Evolutionary conservation across 2,797 vertebrate genomes (phyloP), one percentile per base, ranked within the genome.

Genomic region (Erpetoichthys calabaricus): DNA sequence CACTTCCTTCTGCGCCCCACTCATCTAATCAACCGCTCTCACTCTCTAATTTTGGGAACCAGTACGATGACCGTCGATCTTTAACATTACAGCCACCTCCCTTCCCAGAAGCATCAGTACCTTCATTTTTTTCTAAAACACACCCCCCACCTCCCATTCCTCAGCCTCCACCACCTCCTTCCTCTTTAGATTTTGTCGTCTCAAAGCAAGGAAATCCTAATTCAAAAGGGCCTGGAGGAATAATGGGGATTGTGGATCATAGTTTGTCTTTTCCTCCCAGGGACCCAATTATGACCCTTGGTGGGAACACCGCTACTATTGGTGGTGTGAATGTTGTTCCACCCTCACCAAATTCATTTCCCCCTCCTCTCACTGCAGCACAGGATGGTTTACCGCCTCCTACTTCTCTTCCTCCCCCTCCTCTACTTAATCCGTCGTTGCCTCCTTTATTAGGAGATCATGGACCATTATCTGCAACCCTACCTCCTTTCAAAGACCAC

Each of bases 371-470:
- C 25, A 25, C 74, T 0, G 73, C 58, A 68, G 77, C 76, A 0
- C 80, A 71, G 3, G 45, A 70, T 4, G 60, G 65, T 1, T 63
- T 69, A 67, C 75, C 79, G 4, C 78, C 78, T 59, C 59, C 79
- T 4, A 3, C 69, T 42, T 75, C 75, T 0, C 70, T 75, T 0
- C 77, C 78, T 0, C 68, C 77, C 0, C 68, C 68, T 3, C 61
- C 72, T 43, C 57, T 70, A 4, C 25, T 25, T 25, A 25, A 25
- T 25, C 25, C 25, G 25, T 25, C 25, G 25, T 65, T 62, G 58
- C 72, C 73, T 47, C 73, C 86, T 0, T 61, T 84, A 60, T 67
- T 82, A 6, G 87, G 86, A 9, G 88, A 90, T 1, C 80, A 70
- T 4, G 4, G 60, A 1, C 58, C 62, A 8, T 71, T 78, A 1